A percentile compares a stretch with the other conserved stretches of the same genome.
Conservation (phyloP, 2,797 vertebrate genomes). For the Valencia hispanica region DNA sequence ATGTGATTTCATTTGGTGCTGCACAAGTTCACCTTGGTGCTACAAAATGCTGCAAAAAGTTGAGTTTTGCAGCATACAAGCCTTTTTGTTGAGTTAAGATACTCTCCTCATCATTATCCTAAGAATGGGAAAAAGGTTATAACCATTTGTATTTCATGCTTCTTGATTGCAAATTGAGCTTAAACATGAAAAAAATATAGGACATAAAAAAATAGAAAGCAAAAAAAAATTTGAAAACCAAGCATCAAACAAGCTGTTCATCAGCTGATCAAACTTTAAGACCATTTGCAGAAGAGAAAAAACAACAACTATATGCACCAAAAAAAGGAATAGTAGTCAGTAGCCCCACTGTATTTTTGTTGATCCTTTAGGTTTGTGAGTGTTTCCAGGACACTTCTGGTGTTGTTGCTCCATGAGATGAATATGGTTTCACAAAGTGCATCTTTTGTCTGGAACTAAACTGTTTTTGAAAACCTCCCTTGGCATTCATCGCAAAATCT, state of each 20-base stretch:
- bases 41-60: background rate
- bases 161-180: background rate
- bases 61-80: background rate
- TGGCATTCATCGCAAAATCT: background rate
- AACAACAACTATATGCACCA: background rate
- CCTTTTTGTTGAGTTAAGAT: background rate
- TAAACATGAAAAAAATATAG: background rate
- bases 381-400: background rate
- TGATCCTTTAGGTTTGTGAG: background rate
- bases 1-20: too few relatives aligned
- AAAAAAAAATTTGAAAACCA: background rate
- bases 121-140: background rate
- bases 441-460: background rate
- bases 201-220: background rate
- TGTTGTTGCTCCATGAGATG: background rate
- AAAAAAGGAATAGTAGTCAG: background rate
- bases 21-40: background rate
- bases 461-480: constrained; percentile 1
- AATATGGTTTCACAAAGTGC: too few relatives aligned
- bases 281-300: background rate
- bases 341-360: background rate
- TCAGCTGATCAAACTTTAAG: background rate
- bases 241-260: background rate
- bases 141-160: background rate
- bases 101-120: background rate